Base-by-base conservation (phyloP, 2,888 invertebrate genomes). In the Tetragnatha montana region DNA sequence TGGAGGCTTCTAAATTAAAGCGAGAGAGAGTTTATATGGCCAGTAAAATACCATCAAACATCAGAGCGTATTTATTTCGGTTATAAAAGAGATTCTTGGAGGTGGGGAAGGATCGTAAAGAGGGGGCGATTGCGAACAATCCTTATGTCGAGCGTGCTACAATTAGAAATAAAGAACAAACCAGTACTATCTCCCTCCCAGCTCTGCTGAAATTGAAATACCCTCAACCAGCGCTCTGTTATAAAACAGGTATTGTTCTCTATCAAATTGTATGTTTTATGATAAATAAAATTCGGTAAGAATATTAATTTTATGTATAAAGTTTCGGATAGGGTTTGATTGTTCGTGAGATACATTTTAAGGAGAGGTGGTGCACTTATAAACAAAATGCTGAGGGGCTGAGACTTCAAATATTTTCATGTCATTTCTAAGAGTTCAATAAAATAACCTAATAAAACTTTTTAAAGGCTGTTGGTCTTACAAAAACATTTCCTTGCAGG, bases 61-160 rank as follows among this genome's bases (percentile, higher is more conserved):
- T 79, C 76, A 81, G 60, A 88, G 88, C 79, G 83, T 84, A 88
- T 88, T 88, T 83, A 88, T 81, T 78, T 78, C 60, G 83, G 88
- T 83, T 83, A 80, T 88, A 88, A 88, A 88, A 79, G n/a, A 88
- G 81, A 81, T 87, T 87, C 68, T 51, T 35, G 50, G 70, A 71
- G 47, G 71, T 49, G 60, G 51, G 69, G 49, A 49, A 68, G 60
- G 35, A 49, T 69, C 68, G 68, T 35, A 69, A 49, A 73, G 68
- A 50, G 73, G 76, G 60, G 73, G 75, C 0, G 69, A n/a, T 73
- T 47, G 17, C 60, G 21, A 80, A 75, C 68, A 47, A 51, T 47
- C 49, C 22, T 51, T 84, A 17, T 22, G 35, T 73, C n/a, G 8
- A 69, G 76, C 14, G 68, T 76, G 75, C 76, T 68, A 69, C 76